Percentiles rank a stretch among this genome's conserved stretches.
These are phyloP conservation scores for Enteromius argenteus DNA, from an alignment of 2,797 vertebrate genomes.

Conservation along the genomic window DNA sequence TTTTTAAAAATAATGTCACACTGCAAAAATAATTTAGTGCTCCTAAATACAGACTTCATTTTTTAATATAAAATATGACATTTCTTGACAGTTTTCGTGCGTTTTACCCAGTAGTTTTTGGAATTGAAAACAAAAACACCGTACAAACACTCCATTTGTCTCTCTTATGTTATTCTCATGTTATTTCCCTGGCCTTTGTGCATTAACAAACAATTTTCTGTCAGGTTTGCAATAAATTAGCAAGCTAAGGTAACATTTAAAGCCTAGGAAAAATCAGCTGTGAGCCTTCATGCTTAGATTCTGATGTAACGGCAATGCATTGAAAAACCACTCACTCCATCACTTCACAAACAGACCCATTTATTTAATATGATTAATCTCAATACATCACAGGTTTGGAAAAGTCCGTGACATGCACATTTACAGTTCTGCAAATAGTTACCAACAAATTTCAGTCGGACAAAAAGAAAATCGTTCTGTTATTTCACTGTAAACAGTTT, in stretches of 20 bases:
- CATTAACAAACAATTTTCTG: slow-evolving; percentile 17
- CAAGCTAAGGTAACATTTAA: not conserved
- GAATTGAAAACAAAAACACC: not conserved
- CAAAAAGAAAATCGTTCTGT: slow-evolving; percentile 27
- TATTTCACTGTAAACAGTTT: slow-evolving; percentile 36
- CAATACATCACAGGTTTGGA: slow-evolving; percentile 7
- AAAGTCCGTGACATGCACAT: not conserved
- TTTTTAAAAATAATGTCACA: not conserved
- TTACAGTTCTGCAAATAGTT: slow-evolving; percentile 3
- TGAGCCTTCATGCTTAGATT: not conserved
- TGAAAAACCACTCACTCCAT: slow-evolving; percentile 57
- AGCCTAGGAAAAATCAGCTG: not conserved
- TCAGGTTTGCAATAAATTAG: slow-evolving; percentile 3
- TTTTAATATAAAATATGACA: not conserved
- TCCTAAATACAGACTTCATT: not conserved
- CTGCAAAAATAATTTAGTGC: not conserved
- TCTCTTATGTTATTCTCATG: not conserved
- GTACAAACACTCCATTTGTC: slow-evolving; percentile 1
- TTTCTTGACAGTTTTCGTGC: not conserved
- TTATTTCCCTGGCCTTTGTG: slow-evolving; percentile 2
- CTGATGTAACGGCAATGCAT: not conserved
- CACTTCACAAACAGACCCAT: slow-evolving; percentile 10
- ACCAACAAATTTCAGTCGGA: slow-evolving; percentile 19
- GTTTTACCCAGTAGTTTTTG: not conserved
- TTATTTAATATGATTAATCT: slow-evolving; percentile 19